phyloP scores from a whole-genome alignment of 2,113 vertebrate species.

The Pholis gunnellus region DNA sequence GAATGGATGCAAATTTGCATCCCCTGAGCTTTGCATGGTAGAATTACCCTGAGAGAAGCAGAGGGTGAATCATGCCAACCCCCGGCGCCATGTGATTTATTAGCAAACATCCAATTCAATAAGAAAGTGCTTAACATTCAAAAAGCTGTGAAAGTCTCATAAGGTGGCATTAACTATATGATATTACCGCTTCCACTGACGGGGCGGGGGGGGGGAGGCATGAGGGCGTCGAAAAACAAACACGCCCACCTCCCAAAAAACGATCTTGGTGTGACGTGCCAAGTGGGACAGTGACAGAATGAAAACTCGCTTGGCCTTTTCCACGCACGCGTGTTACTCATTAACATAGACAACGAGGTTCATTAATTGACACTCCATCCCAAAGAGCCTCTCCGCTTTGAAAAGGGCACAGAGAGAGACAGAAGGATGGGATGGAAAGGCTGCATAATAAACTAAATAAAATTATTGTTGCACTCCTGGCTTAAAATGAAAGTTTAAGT shows the following conservation, averaged over 20 bases:
- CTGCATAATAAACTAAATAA: slow-evolving; percentile 51
- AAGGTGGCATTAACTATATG: slow-evolving; percentile 69
- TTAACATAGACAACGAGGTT: slow-evolving; percentile 82
- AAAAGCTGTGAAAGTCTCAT: slow-evolving; percentile 75
- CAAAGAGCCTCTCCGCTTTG: slow-evolving; percentile 75
- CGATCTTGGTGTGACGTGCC: slow-evolving; percentile 48
- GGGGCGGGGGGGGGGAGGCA: slow-evolving; percentile 29
- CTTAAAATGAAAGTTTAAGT: slow-evolving; percentile 59
- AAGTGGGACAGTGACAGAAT: slow-evolving; percentile 60
- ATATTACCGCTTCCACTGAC: slow-evolving; percentile 59
- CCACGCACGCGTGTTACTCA: slow-evolving; percentile 73
- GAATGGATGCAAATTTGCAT: slow-evolving; percentile 78
- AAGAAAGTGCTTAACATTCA: slow-evolving; percentile 81
- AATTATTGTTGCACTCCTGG: slow-evolving; percentile 32
- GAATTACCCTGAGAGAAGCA: slow-evolving; percentile 77
- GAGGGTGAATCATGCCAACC: slow-evolving; percentile 77
- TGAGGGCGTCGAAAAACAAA: slow-evolving; percentile 56
- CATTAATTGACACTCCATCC: slow-evolving; percentile 79
- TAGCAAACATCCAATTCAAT: slow-evolving; percentile 85
- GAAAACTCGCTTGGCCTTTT: slow-evolving; percentile 79
- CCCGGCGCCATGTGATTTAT: slow-evolving; percentile 75
- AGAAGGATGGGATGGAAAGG: slow-evolving; percentile 6
- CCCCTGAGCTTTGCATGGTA: slow-evolving; percentile 74
- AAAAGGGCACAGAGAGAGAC: slow-evolving; percentile 68
- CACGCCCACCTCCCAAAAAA: slow-evolving; percentile 60